A percentile compares a stretch with the other conserved stretches of the same genome.
Evolutionary conservation across 2,888 invertebrate species (phyloP).

Genomic region (Protodeltote pygarga): DNA sequence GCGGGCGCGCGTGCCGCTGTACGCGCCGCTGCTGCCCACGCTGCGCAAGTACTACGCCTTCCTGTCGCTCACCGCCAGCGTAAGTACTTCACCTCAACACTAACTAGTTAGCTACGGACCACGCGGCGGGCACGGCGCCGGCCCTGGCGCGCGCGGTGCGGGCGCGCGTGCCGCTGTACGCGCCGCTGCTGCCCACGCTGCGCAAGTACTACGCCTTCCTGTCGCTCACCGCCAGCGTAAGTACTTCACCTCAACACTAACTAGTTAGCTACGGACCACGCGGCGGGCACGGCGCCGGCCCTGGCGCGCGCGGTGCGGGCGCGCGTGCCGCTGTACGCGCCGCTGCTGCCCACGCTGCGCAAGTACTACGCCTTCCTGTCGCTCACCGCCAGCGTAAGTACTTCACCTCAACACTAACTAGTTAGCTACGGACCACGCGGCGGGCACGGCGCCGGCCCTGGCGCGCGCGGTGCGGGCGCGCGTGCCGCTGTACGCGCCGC

Average conservation of each 20-base stretch:
- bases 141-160: neutral
- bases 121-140: too few relatives aligned
- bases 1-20: neutral
- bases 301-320: too few relatives aligned
- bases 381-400: too few relatives aligned
- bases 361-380: too few relatives aligned
- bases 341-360: too few relatives aligned
- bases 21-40: slow-evolving; percentile 89
- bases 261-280: neutral
- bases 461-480: too few relatives aligned
- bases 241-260: slow-evolving; percentile 84
- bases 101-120: neutral
- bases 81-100: slow-evolving; percentile 79
- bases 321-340: too few relatives aligned
- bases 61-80: slow-evolving; percentile 95
- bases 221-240: slow-evolving; percentile 95
- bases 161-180: too few relatives aligned
- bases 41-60: slow-evolving; percentile 96
- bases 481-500: too few relatives aligned
- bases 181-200: slow-evolving; percentile 90
- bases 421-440: too few relatives aligned
- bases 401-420: too few relatives aligned
- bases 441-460: too few relatives aligned
- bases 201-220: slow-evolving; percentile 97
- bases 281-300: neutral